Evolutionary conservation across 2,113 vertebrate genomes (phyloP).

Genomic region (cattle (Bos taurus)): ARS-UCD2.0 NC_037347.1:71080001-71080500

Average conservation of each 20-base stretch:
- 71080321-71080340: accelerated
- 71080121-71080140: background rate
- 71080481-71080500: accelerated
- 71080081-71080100: background rate
- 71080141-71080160: background rate
- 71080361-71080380: no score
- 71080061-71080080: background rate
- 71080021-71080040: background rate
- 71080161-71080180: background rate
- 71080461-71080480: background rate
- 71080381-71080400: background rate
- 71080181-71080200: background rate
- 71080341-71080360: background rate
- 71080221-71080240: background rate
- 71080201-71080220: background rate
- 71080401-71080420: background rate
- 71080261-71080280: background rate
- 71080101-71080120: background rate
- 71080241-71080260: background rate
- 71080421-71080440: no score
- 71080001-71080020: background rate
- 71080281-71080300: background rate
- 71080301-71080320: accelerated
- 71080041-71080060: slow-evolving; percentile 46
- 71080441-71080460: accelerated